Evolutionary conservation across 2,888 invertebrate genomes (phyloP), one percentile per base, ranked within the genome.

Genomic region (Alentia gelatinosa): DNA sequence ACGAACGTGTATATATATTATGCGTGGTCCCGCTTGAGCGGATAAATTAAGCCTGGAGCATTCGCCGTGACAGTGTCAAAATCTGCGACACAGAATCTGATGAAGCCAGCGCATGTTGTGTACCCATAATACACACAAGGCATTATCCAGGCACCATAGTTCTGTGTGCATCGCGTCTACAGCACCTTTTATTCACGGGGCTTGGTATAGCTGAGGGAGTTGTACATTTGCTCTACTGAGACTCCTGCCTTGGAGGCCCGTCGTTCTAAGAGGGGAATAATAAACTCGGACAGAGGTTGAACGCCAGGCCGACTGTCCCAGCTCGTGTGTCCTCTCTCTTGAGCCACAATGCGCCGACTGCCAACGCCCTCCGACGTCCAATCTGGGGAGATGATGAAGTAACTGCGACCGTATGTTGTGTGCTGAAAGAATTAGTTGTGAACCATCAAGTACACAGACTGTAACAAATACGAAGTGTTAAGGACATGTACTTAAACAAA

Each of bases 361-460:
- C 84, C 56, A 1, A 35, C 40, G 35, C 84, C 90, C 40, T 90
- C 90, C 4, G 90, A 90, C 47, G 90, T 84, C 90, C 90, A 90
- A n/a, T 90, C 90, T 3, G 90, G 90, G 42, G 50, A 23, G 39
- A 90, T 90, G 19, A 90, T 74, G 39, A 83, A 90, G 42, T 83
- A 90, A 68, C 86, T 90, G 39, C 90, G 35, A 68, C 50, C 50
- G 33, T 86, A 86, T 4, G 83, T 84, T 3, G 90, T 90, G 37
- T 90, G 79, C 90, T 90, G 90, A 33, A 39, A 89, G n/a, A 56
- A n/a, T 3, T 1, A n/a, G n/a, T 7, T 56, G 19, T 26, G 3
- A 56, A 3, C 19, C 3, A n/a, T 19, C 19, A 56, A 4, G 12
- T 12, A n/a, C 9, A 12, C n/a, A 12, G 19, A 12, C 19, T 47